Percentiles rank a stretch among this genome's conserved stretches.
phyloP scores from a whole-genome alignment of 2,888 invertebrate genomes.

The Frankliniella intonsa region DNA sequence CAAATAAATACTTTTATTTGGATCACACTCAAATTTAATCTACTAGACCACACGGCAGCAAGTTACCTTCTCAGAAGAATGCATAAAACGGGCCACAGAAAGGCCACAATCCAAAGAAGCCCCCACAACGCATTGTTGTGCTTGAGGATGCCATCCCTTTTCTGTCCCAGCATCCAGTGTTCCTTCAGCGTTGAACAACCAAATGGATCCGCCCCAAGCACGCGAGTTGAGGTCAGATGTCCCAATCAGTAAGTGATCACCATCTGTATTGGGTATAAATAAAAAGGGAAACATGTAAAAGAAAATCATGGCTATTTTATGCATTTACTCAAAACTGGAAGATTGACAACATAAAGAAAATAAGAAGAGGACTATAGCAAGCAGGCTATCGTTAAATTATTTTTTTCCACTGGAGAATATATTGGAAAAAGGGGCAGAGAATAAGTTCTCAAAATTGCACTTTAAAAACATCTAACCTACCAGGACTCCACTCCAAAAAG shows the following conservation, averaged over 20 bases:
- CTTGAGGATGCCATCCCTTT: conserved; percentile 46
- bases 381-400: no score
- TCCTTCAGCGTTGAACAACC: conserved; percentile 47
- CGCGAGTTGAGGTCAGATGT: conserved; percentile 56
- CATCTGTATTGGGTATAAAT: conserved; percentile 46
- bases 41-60: conserved; percentile 21
- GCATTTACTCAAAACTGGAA: not conserved
- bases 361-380: not conserved
- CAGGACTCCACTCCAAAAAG: conserved; percentile 4
- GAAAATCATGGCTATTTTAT: no score
- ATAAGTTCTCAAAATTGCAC: not conserved
- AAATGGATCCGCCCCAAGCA: conserved; percentile 59
- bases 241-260: conserved; percentile 52
- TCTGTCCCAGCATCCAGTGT: conserved; percentile 37
- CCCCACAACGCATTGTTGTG: conserved; percentile 47
- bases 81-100: conserved; percentile 49
- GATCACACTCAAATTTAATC: conserved; percentile 21
- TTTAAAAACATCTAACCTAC: not conserved
- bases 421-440: no score
- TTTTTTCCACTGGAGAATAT: no score
- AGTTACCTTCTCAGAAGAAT: conserved; percentile 45
- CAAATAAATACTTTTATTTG: conserved; percentile 32
- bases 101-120: conserved; percentile 50
- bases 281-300: conserved; percentile 30
- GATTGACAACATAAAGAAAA: not conserved